A percentile compares a stretch with the other conserved stretches of the same genome.
phyloP scores from a whole-genome alignment of 2,888 invertebrate genomes.

The Branchellion lobata region DNA sequence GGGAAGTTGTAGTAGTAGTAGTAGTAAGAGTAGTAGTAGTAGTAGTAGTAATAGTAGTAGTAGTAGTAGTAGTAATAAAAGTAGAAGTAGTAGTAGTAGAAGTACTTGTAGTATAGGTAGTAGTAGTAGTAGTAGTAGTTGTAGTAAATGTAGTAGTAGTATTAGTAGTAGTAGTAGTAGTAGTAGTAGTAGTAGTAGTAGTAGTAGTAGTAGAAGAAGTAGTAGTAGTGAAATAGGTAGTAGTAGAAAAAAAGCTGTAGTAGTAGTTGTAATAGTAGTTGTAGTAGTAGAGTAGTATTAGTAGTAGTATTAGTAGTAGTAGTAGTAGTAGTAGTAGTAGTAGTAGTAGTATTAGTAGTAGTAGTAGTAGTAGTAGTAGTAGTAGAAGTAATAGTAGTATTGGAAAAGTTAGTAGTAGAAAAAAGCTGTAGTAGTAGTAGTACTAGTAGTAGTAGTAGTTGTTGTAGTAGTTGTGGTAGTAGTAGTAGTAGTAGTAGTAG shows the following conservation, averaged over 20 bases:
- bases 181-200: slow-evolving; percentile 42
- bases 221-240: slow-evolving; percentile 37
- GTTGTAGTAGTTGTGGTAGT: slow-evolving; percentile 23
- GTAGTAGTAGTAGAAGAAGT: slow-evolving; percentile 41
- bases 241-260: slow-evolving; percentile 36
- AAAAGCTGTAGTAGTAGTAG: slow-evolving; percentile 21
- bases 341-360: slow-evolving; percentile 40
- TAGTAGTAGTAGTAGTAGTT: slow-evolving; percentile 31
- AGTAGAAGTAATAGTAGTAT: slow-evolving; percentile 36
- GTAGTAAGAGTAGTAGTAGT: slow-evolving; percentile 37
- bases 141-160: slow-evolving; percentile 39
- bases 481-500: slow-evolving; percentile 29
- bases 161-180: slow-evolving; percentile 42
- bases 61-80: slow-evolving; percentile 28
- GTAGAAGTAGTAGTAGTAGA: slow-evolving; percentile 33
- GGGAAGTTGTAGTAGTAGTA: slow-evolving; percentile 33
- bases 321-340: slow-evolving; percentile 39
- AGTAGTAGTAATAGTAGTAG: slow-evolving; percentile 36
- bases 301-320: slow-evolving; percentile 39
- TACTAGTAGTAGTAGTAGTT: slow-evolving; percentile 34
- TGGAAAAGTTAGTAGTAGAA: slow-evolving; percentile 21
- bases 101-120: slow-evolving; percentile 25
- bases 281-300: slow-evolving; percentile 35
- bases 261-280: slow-evolving; percentile 40
- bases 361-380: slow-evolving; percentile 42